Evolutionary conservation across 2,113 vertebrate genomes (phyloP), one percentile per base, ranked within the genome.

Genomic region (Pelusios castaneus): DNA sequence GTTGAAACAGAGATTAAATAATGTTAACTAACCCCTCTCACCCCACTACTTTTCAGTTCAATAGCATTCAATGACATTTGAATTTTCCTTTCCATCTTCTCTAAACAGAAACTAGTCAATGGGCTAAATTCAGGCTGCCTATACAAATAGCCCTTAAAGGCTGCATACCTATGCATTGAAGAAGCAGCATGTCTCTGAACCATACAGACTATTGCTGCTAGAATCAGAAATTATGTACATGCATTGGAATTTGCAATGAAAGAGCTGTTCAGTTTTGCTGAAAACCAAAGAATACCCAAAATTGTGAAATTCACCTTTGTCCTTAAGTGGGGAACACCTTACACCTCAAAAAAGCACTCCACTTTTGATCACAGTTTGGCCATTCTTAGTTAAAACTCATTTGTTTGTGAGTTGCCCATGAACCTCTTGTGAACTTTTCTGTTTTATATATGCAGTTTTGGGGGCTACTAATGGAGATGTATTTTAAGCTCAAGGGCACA

Each of bases 401-500:
- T n/a, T 21, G 63, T 70, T 70, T 70, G 5, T 70, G 63, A 70
- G 63, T 10, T 70, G 34, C 16, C 63, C 9, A 16, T 70, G 16
- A n/a, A 67, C 16, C 63, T 67, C 63, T 67, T n/a, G 31, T 67
- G n/a, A 70, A 70, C 19, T 38, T 70, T 22, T 70, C 34, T 38
- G 63, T 38, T 38, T 17, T 70, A 70, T 70, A 38, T 47, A 47
- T 43, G 55, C 14, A 31, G 4, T 92, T 91, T 27, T 52, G 47
- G n/a, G n/a, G 79, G 38, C 34, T 89, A 70, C 43, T 67, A 8
- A 5, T n/a, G 67, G 24, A 38, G 63, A 22, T 12, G 14, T 29
- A 85, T 14, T 4, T 60, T 88, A 0, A 0, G 17, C 1, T 0
- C 1, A 16, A 0, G 2, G 10, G 51, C 67, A 80, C 58, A 82